A percentile compares a stretch with the other conserved stretches of the same genome.
These are phyloP conservation scores for Asbolus verrucosus DNA, from an alignment of 1,140 invertebrate species.

Conservation along the genomic window DNA sequence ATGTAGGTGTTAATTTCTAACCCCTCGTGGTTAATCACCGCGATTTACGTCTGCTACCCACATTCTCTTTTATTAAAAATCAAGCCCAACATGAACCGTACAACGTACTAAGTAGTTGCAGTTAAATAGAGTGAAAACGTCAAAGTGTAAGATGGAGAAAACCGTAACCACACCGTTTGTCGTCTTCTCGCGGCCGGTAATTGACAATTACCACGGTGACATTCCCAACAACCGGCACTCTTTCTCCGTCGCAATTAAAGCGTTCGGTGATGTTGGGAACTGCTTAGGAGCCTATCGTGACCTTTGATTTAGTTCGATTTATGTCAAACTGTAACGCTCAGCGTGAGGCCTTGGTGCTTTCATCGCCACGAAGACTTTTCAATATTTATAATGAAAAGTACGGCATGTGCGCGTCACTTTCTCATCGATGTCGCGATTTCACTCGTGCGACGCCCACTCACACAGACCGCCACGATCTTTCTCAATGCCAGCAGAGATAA, in stretches of 20 bases:
- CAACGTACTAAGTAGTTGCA: neutral
- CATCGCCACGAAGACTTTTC: too few relatives aligned
- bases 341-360: too few relatives aligned
- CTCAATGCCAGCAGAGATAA: too few relatives aligned
- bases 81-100: neutral
- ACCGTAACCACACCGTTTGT: neutral
- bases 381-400: too few relatives aligned
- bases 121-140: neutral
- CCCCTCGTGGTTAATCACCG: neutral
- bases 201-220: constrained; percentile 35
- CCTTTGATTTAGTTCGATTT: too few relatives aligned
- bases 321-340: too few relatives aligned
- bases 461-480: too few relatives aligned
- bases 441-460: too few relatives aligned
- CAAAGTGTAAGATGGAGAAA: neutral
- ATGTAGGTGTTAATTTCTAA: constrained; percentile 1
- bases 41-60: neutral
- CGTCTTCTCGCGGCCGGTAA: constrained; percentile 22
- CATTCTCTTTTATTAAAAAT: neutral
- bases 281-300: too few relatives aligned
- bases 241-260: constrained; percentile 24
- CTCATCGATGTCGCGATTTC: too few relatives aligned
- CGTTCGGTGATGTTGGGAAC: too few relatives aligned
- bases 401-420: too few relatives aligned
- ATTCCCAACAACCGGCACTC: constrained; percentile 15